phyloP scores from a whole-genome alignment of 2,797 vertebrate genomes.

The Avahi laniger region DNA sequence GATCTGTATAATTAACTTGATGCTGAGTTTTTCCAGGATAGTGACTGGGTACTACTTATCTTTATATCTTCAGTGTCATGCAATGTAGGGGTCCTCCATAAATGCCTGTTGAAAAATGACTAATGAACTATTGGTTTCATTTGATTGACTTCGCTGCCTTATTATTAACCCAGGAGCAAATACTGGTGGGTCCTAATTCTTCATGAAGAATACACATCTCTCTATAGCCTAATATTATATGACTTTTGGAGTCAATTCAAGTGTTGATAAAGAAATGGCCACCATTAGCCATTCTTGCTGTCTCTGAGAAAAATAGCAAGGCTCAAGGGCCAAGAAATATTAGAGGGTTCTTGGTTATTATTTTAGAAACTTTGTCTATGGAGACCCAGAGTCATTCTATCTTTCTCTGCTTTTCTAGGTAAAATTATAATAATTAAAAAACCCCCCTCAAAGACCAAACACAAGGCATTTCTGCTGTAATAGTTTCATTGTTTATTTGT shows the following conservation, averaged over 20 bases:
- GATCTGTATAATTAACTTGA: neutral
- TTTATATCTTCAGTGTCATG: neutral
- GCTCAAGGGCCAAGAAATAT: neutral
- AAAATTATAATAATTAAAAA: neutral
- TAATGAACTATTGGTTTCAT: neutral
- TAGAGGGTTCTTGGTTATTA: neutral
- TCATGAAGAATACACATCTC: neutral
- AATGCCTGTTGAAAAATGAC: neutral
- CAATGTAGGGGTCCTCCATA: neutral
- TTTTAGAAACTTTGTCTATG: neutral
- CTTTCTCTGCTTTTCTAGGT: neutral
- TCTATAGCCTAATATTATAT: neutral
- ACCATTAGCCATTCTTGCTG: neutral
- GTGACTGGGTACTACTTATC: neutral
- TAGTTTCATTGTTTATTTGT: neutral
- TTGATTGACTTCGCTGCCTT: neutral
- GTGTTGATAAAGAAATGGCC: neutral
- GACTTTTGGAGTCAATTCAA: neutral
- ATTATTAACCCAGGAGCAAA: neutral
- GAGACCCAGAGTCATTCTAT: neutral
- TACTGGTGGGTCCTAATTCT: neutral
- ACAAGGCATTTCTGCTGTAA: neutral
- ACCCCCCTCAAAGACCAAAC: neutral
- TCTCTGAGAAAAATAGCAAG: neutral
- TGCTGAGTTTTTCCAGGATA: neutral